Evolutionary conservation across 2,113 vertebrate genomes (phyloP).

Genomic region (Elanoides forficatus): DNA sequence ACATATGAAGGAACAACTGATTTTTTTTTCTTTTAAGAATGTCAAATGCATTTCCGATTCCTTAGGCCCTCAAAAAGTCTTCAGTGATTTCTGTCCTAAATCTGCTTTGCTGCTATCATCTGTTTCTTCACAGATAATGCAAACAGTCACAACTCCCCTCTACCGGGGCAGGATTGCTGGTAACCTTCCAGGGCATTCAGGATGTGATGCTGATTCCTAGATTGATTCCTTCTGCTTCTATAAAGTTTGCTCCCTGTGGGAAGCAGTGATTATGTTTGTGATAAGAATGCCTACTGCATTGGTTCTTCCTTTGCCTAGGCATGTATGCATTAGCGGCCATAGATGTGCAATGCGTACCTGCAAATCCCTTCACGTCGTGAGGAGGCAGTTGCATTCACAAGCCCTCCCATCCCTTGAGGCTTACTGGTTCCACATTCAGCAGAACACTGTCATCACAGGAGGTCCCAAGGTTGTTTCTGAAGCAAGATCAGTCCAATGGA

Average conservation of each 20-base stretch:
- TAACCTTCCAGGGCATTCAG: not conserved
- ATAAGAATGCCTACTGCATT: not conserved
- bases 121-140: not conserved
- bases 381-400: not conserved
- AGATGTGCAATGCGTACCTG: not conserved
- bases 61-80: not conserved
- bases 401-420: not conserved
- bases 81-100: not conserved
- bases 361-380: fast-evolving
- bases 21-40: not conserved
- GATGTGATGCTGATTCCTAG: not conserved
- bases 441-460: not conserved
- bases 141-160: not conserved
- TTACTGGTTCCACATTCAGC: not conserved
- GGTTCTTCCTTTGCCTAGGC: not conserved
- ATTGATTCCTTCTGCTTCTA: not conserved
- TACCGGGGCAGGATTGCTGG: not conserved
- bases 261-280: not conserved
- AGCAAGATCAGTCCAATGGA: not conserved
- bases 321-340: not conserved
- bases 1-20: not conserved
- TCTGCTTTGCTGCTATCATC: not conserved
- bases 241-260: not conserved
- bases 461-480: not conserved
- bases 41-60: not conserved